These are phyloP conservation scores for Erynnis tages DNA, from an alignment of 2,888 invertebrate species.

Conservation along the genomic window DNA sequence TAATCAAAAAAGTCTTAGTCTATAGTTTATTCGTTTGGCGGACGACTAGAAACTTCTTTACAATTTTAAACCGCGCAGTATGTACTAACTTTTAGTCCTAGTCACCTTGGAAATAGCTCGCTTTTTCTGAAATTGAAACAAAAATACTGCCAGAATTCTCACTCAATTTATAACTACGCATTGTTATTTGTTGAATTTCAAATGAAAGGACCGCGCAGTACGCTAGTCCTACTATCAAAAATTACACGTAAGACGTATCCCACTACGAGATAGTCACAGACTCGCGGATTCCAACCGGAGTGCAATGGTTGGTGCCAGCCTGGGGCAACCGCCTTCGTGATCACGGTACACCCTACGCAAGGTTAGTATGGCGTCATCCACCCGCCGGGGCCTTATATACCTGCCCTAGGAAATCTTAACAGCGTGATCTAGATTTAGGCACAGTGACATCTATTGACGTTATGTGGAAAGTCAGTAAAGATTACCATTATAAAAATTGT, in stretches of 20 bases:
- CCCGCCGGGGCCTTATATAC: constrained; percentile 43
- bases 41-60: no score
- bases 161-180: no score
- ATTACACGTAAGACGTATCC: constrained; percentile 83
- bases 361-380: constrained; percentile 80
- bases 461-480: constrained; percentile 17
- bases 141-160: no score
- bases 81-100: no score
- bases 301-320: constrained; percentile 86
- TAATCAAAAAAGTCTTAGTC: no score
- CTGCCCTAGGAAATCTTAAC: constrained; percentile 42
- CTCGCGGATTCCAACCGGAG: constrained; percentile 79
- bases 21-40: no score
- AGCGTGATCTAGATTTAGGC: constrained; percentile 52
- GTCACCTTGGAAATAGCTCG: no score
- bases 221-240: constrained; percentile 84
- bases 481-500: constrained; percentile 31
- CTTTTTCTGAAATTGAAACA: no score
- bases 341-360: constrained; percentile 88
- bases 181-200: no score
- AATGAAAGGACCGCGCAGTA: constrained; percentile 78
- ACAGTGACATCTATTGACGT: constrained; percentile 63
- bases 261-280: constrained; percentile 80
- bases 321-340: constrained; percentile 85
- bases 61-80: no score